These are phyloP conservation scores for Phrynocephalus guinanensis DNA, from an alignment of 2,797 vertebrate genomes.

Conservation along the genomic window DNA sequence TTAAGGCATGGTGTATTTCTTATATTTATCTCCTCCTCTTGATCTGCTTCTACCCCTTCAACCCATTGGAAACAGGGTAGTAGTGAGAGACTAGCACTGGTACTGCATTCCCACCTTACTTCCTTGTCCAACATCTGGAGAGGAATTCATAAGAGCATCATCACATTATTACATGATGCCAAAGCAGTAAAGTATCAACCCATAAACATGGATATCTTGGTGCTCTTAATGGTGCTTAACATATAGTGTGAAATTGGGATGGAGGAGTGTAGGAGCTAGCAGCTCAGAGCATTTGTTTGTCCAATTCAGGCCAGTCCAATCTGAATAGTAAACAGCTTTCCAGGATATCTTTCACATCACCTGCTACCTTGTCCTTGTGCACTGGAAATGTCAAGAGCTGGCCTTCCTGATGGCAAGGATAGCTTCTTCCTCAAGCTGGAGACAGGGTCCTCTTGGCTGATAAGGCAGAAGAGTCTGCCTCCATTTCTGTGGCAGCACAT, in stretches of 20 bases:
- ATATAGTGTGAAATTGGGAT: too few species aligned
- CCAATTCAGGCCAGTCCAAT: neutral
- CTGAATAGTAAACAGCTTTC: neutral
- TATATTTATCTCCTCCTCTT: neutral
- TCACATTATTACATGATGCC: too few species aligned
- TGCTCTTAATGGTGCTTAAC: neutral
- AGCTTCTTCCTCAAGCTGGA: too few species aligned
- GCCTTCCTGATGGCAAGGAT: neutral
- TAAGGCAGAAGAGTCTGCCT: too few species aligned
- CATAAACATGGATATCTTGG: neutral
- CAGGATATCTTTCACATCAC: slow-evolving; percentile 2
- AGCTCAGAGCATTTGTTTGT: neutral
- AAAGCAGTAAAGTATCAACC: neutral
- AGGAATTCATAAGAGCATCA: neutral
- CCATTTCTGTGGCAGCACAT: too few species aligned
- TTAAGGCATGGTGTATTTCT: neutral
- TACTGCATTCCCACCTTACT: neutral
- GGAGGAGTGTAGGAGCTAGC: neutral
- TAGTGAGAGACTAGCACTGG: neutral
- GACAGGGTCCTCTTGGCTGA: too few species aligned
- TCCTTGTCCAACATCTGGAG: neutral
- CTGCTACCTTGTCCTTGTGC: neutral
- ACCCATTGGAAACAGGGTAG: neutral
- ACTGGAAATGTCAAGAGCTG: neutral
- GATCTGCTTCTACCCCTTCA: neutral